A percentile compares a stretch with the other conserved stretches of the same genome.
These are phyloP conservation scores for Seriola aureovittata DNA, from an alignment of 2,113 vertebrate species.

Conservation along the genomic window DNA sequence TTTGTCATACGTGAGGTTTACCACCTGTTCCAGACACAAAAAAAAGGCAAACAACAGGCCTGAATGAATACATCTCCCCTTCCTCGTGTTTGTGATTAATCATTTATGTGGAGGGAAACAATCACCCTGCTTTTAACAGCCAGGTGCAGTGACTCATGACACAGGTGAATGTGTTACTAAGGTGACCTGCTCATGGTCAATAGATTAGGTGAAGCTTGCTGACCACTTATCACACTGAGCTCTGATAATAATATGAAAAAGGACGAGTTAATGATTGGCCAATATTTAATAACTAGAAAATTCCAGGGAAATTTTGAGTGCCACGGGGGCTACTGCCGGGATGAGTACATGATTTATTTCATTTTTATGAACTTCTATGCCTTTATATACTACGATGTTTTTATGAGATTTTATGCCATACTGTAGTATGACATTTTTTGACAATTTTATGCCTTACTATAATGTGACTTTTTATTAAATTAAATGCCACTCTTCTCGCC, in stretches of 20 bases:
- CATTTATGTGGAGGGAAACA: slow-evolving; percentile 62
- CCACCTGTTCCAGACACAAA: slow-evolving; percentile 27
- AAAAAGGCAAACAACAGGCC: slow-evolving; percentile 25
- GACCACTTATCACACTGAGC: slow-evolving; percentile 10
- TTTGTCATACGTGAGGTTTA: slow-evolving; percentile 22
- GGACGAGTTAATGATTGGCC: slow-evolving; percentile 43
- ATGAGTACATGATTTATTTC: no score
- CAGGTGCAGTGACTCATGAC: slow-evolving; percentile 40
- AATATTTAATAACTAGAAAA: slow-evolving; percentile 14
- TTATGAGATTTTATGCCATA: no score
- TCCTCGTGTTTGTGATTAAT: slow-evolving; percentile 61
- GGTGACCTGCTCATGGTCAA: slow-evolving; percentile 28
- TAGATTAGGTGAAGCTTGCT: slow-evolving; percentile 13
- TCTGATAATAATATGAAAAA: slow-evolving; percentile 30
- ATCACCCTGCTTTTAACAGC: slow-evolving; percentile 42
- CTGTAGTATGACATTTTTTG: no score
- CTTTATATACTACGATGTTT: no score
- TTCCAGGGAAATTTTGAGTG: no score
- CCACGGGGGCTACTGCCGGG: no score
- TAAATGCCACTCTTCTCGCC: no score
- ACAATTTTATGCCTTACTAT: no score
- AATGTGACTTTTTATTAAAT: no score
- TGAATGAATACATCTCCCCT: slow-evolving; percentile 24
- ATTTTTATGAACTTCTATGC: no score
- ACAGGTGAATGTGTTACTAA: slow-evolving; percentile 33